Evolutionary conservation across 2,797 vertebrate species (phyloP), one percentile per base, ranked within the genome.

Genomic region (Falco peregrinus): DNA sequence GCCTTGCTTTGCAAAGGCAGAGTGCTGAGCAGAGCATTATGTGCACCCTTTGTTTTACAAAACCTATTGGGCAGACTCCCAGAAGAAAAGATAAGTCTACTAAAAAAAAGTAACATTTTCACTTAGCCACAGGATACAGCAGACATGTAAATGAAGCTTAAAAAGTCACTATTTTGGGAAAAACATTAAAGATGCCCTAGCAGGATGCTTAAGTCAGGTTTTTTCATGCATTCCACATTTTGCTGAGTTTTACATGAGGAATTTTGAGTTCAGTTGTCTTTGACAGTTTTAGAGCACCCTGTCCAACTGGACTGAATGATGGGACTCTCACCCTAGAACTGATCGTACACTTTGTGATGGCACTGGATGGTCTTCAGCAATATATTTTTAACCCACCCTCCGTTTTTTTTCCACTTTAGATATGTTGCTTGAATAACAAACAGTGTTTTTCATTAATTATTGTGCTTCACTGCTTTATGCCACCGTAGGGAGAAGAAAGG

Each of bases 381-480:
- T 15, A 24, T 17, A 21, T 92, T 95, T 93, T 94, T 54, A 94
- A 95, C 28, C 28, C 60, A 56, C 35, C 31, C 43, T 86, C 10
- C 71, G 59, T 35, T 18, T 9, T 81, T 85, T 91, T 63, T 12
- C 59, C 78, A 90, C 65, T 87, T 92, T 25, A 65, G 70, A 91
- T 69, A 70, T 7, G 7, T 60, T 89, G 65, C 64, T 57, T 93
- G 93, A 90, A 92, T 94, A 95, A 95, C 59, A 89, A 95, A 83
- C 71, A 95, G 50, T 29, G 59, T 76, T 93, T 89, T 93, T 64
- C 73, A 94, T 91, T 95, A 92, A 93, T 95, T 96, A 95, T 63
- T 81, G 78, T 86, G 89, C 92, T 94, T 96, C 65, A 65, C 31
- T 90, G 89, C 84, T 93, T 94, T 76, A 68, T 43, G 65, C 59